Conservation (phyloP, 2,113 vertebrate species). For the Cynoglossus semilaevis region DNA sequence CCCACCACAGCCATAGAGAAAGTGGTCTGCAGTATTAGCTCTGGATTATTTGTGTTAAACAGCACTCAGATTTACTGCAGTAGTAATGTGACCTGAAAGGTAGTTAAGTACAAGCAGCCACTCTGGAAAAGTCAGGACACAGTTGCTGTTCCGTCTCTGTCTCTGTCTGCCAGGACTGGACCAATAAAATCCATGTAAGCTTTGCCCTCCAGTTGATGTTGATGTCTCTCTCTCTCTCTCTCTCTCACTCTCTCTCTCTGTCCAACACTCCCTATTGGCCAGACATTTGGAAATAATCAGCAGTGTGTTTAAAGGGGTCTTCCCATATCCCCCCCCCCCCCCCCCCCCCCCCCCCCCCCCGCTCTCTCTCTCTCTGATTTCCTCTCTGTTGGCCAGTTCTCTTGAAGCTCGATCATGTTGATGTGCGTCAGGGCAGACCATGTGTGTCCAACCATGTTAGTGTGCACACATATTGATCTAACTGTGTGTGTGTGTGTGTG, state of each 20-base stretch:
- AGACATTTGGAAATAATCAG: conserved; percentile 96
- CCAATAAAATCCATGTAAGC: conserved; percentile 74
- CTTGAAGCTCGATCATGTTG: no score
- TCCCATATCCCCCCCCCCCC: conserved; percentile 75
- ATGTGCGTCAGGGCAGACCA: no score
- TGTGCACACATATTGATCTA: neutral
- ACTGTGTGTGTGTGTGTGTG: neutral
- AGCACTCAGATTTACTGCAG: conserved; percentile 74
- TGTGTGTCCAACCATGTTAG: conserved; percentile 12
- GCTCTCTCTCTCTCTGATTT: no score
- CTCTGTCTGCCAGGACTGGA: conserved; percentile 71
- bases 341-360: no score
- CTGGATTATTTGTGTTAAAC: conserved; percentile 73
- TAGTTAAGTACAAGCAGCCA: conserved; percentile 77
- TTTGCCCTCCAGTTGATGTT: conserved; percentile 44
- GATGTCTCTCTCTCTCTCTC: no score
- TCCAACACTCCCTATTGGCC: conserved; percentile 73
- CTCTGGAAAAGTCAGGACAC: conserved; percentile 68
- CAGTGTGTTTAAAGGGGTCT: conserved; percentile 85
- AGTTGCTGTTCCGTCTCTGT: conserved; percentile 66
- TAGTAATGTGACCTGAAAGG: conserved; percentile 72
- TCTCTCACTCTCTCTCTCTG: conserved; percentile 44
- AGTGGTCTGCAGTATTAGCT: conserved; percentile 71
- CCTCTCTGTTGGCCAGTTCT: conserved; percentile 80
- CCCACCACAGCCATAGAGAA: conserved; percentile 68